Evolutionary conservation across 2,888 invertebrate genomes (phyloP).

Genomic region (Zhengitettix transpicula): DNA sequence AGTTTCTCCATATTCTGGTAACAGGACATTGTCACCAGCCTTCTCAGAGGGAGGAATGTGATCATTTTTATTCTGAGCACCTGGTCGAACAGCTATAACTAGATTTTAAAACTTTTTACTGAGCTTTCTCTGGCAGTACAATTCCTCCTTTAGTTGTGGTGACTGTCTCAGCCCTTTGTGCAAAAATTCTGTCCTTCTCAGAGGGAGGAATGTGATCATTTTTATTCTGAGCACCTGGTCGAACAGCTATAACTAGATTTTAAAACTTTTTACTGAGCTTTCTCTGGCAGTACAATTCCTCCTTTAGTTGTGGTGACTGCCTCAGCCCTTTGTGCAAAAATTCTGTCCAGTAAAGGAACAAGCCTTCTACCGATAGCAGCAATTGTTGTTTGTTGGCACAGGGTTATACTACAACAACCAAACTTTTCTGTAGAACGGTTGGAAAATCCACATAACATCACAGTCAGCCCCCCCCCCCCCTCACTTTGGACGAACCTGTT

Average conservation of each 20-base stretch:
- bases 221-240: slow-evolving; percentile 75
- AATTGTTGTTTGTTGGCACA: too few relatives aligned
- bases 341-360: slow-evolving; percentile 85
- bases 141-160: slow-evolving; percentile 91
- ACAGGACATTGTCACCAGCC: slow-evolving; percentile 84
- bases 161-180: slow-evolving; percentile 81
- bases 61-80: slow-evolving; percentile 68
- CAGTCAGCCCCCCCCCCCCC: too few relatives aligned
- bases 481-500: too few relatives aligned
- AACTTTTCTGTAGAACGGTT: too few relatives aligned
- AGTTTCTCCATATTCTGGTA: slow-evolving; percentile 98
- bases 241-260: slow-evolving; percentile 87
- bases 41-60: slow-evolving; percentile 64
- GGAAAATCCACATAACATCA: too few relatives aligned
- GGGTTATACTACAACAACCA: too few relatives aligned
- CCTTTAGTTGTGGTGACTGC: slow-evolving; percentile 84
- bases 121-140: slow-evolving; percentile 68
- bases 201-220: too few relatives aligned
- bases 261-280: slow-evolving; percentile 80
- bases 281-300: slow-evolving; percentile 94
- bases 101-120: slow-evolving; percentile 80
- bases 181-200: slow-evolving; percentile 86
- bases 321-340: slow-evolving; percentile 84
- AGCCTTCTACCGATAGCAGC: slow-evolving; percentile 41
- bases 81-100: slow-evolving; percentile 89